A percentile compares a stretch with the other conserved stretches of the same genome.
Conservation (phyloP, 2,113 vertebrate genomes). For the Vicugna pacos region DNA sequence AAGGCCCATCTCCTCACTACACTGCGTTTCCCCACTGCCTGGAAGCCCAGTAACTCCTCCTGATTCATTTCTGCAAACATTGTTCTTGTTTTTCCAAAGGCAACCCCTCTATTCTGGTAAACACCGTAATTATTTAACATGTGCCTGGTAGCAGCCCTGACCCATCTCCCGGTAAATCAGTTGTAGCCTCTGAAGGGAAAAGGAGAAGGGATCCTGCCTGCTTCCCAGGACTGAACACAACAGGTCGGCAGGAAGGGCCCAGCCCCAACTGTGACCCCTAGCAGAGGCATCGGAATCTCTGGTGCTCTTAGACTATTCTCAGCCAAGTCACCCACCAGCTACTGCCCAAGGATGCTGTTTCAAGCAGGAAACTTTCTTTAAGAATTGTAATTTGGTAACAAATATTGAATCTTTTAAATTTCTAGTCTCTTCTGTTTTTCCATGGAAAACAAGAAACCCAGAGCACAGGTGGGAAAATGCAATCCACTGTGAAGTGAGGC, state of each 20-base stretch:
- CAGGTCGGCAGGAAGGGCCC: not conserved
- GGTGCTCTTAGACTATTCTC: not conserved
- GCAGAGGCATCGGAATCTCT: not conserved
- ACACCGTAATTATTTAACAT: not conserved
- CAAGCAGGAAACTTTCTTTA: not conserved
- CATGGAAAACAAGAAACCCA: not conserved
- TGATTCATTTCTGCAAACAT: not conserved
- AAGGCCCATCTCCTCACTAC: not conserved
- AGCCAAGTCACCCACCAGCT: not conserved
- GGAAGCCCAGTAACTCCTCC: not conserved
- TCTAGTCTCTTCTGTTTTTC: not conserved
- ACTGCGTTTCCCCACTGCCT: not conserved
- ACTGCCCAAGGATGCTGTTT: not conserved
- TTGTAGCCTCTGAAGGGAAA: not conserved
- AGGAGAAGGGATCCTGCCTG: not conserved
- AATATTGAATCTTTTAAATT: not conserved
- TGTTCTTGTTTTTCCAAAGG: not conserved
- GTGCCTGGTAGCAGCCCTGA: not conserved
- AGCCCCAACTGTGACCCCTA: not conserved
- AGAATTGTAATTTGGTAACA: not conserved
- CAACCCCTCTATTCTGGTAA: not conserved
- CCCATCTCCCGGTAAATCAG: not conserved
- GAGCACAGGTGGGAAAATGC: not conserved
- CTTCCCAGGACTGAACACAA: not conserved
- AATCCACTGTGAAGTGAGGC: not conserved